A percentile compares a stretch with the other conserved stretches of the same genome.
Evolutionary conservation across 2,113 vertebrate genomes (phyloP).

Genomic region (Spea multiplicata): DNA sequence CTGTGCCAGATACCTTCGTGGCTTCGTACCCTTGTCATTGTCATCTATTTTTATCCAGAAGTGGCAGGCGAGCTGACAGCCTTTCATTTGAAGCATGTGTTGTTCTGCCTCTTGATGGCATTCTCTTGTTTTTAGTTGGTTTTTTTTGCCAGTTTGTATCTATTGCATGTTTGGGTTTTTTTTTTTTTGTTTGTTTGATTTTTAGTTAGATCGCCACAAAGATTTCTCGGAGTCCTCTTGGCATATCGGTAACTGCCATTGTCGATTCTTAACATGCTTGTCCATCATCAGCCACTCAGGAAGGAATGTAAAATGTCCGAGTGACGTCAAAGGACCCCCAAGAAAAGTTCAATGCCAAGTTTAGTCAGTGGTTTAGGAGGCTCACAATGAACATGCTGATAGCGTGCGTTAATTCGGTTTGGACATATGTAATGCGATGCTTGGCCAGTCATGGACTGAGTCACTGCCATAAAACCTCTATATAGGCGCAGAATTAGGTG

Average conservation of each 20-base stretch:
- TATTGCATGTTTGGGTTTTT: neutral
- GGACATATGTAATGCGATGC: conserved; percentile 41
- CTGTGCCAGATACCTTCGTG: conserved; percentile 46
- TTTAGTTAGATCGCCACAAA: neutral
- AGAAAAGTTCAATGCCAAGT: conserved; percentile 61
- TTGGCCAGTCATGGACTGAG: neutral
- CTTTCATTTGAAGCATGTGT: neutral
- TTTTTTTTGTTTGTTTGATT: no score
- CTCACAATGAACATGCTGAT: conserved; percentile 53
- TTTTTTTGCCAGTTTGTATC: neutral
- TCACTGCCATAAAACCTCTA: neutral
- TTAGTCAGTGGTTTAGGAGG: conserved; percentile 58
- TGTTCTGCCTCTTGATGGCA: neutral
- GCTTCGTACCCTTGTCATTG: conserved; percentile 60
- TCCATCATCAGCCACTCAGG: conserved; percentile 75
- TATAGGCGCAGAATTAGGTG: conserved; percentile 9
- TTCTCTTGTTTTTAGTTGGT: neutral
- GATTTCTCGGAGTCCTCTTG: neutral
- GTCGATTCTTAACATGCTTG: conserved; percentile 65
- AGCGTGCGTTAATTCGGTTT: conserved; percentile 54
- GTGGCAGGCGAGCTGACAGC: conserved; percentile 58
- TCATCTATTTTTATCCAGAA: conserved; percentile 71
- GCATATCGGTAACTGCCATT: conserved; percentile 34
- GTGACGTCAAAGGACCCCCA: conserved; percentile 72
- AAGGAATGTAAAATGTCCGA: conserved; percentile 74